Percentiles rank a stretch among this genome's conserved stretches.
phyloP scores from a whole-genome alignment of 2,797 vertebrate genomes.

The Hippopotamyrus pictus region DNA sequence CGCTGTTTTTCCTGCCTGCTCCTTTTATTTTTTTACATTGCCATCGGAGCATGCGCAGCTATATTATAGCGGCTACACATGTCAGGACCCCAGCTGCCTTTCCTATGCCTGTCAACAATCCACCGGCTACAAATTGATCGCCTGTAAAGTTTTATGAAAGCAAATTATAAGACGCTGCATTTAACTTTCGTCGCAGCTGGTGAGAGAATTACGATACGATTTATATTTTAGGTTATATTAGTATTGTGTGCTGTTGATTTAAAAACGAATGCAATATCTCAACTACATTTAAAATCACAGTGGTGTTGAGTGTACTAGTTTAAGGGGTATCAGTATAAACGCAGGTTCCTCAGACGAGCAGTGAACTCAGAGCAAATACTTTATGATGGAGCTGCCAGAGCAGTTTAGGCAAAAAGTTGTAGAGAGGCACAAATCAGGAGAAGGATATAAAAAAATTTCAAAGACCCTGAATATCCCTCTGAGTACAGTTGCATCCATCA shows the following conservation, averaged over 20 bases:
- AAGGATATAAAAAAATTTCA: slow-evolving; percentile 16
- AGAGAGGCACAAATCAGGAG: slow-evolving; percentile 1
- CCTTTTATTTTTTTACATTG: neutral
- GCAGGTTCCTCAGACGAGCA: neutral
- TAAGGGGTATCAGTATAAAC: neutral
- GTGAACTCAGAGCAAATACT: neutral
- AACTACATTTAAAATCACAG: neutral
- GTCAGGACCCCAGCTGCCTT: neutral
- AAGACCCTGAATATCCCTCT: neutral
- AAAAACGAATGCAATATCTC: neutral
- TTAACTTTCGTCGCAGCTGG: neutral
- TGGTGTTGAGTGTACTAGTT: neutral
- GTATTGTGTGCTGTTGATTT: neutral
- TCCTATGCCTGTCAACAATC: neutral
- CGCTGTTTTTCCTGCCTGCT: neutral
- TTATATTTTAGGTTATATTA: neutral
- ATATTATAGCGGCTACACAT: neutral
- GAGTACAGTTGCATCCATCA: slow-evolving; percentile 8
- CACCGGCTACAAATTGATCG: neutral
- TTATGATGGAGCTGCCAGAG: neutral
- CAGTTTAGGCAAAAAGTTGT: slow-evolving; percentile 6
- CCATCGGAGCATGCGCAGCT: neutral
- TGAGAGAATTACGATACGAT: neutral
- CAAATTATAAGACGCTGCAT: neutral
- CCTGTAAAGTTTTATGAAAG: neutral